Evolutionary conservation across 2,113 vertebrate species (phyloP).

Genomic region (Indri indri): DNA sequence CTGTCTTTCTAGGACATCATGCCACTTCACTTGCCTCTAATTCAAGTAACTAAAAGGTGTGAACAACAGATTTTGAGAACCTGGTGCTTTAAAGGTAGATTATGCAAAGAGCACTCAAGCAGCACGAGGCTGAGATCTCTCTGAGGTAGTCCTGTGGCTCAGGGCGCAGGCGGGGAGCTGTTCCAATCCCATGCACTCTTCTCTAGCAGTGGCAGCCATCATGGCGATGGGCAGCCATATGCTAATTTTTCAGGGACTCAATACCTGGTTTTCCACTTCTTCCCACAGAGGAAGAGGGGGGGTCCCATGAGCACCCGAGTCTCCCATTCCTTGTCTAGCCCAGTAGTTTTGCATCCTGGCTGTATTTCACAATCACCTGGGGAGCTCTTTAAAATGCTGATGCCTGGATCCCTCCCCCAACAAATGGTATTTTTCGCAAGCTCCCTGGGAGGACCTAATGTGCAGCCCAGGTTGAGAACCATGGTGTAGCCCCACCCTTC

Average conservation of each 20-base stretch:
- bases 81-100: neutral
- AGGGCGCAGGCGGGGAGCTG: neutral
- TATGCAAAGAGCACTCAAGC: neutral
- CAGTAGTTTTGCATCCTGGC: neutral
- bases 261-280: neutral
- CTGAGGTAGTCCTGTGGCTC: neutral
- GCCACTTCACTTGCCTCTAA: neutral
- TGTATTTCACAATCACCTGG: neutral
- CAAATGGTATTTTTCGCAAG: too few relatives aligned
- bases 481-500: neutral
- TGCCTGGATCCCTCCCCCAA: neutral
- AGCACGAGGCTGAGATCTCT: neutral
- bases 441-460: neutral
- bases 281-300: neutral
- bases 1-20: conserved; percentile 34
- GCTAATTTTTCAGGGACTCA: conserved; percentile 14
- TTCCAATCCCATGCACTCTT: neutral
- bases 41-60: conserved; percentile 43
- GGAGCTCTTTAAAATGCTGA: neutral
- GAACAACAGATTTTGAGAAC: conserved; percentile 19
- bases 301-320: neutral
- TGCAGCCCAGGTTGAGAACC: neutral
- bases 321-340: neutral
- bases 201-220: neutral
- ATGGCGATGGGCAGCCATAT: neutral